Conservation (phyloP, 2,797 vertebrate genomes). For the Momotus momota region DNA sequence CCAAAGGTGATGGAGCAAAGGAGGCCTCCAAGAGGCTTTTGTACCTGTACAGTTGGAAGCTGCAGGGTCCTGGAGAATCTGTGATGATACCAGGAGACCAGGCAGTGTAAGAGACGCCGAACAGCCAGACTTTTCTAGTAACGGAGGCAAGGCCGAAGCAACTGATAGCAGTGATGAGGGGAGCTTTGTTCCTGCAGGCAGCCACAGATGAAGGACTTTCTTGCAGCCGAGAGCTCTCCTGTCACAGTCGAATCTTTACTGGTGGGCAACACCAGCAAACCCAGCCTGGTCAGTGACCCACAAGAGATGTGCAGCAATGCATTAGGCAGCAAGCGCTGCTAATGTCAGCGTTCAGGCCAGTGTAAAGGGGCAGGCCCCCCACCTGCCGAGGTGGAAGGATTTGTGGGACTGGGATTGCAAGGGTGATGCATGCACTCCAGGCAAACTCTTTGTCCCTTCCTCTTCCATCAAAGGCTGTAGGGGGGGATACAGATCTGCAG, state of each 20-base stretch:
- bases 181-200: neutral
- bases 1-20: neutral
- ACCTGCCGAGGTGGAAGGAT: neutral
- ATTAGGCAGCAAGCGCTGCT: neutral
- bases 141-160: accelerated
- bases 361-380: neutral
- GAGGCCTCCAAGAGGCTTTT: neutral
- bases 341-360: neutral
- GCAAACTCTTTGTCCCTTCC: neutral
- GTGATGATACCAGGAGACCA: neutral
- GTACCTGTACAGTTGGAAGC: neutral
- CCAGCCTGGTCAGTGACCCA: accelerated
- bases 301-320: neutral
- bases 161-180: neutral
- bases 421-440: neutral
- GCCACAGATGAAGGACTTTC: neutral
- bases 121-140: neutral
- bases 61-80: neutral
- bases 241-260: neutral
- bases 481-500: neutral
- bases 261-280: neutral
- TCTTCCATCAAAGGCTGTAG: neutral
- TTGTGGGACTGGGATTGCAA: neutral
- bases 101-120: neutral
- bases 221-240: neutral